These are phyloP conservation scores for Myotis vivesi DNA, from an alignment of 2,797 vertebrate species.

Conservation along the genomic window DNA sequence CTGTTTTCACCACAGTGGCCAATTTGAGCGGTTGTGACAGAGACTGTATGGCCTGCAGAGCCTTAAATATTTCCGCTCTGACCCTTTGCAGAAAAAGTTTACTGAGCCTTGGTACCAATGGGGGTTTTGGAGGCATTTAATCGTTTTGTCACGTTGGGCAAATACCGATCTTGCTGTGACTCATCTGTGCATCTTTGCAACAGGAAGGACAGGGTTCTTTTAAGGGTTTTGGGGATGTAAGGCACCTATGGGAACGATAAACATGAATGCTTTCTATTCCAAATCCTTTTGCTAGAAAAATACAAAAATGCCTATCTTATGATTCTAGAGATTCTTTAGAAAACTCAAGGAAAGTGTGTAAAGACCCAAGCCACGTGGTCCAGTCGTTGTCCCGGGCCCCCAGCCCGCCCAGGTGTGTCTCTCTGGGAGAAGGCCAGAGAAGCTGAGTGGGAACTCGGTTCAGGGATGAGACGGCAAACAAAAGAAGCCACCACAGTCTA, in stretches of 20 bases:
- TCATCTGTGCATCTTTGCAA: neutral
- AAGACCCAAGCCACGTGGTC: neutral
- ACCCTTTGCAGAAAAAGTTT: neutral
- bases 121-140: neutral
- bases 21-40: too few species aligned
- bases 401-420: accelerated
- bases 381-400: neutral
- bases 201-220: neutral
- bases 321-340: neutral
- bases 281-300: neutral
- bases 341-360: neutral
- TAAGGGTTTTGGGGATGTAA: neutral
- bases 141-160: neutral
- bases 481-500: slow-evolving; percentile 77
- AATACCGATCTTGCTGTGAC: neutral
- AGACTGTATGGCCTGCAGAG: accelerated
- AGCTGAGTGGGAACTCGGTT: accelerated
- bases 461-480: neutral
- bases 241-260: neutral
- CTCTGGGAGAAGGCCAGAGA: neutral
- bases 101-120: neutral
- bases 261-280: neutral
- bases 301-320: neutral
- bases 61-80: neutral
- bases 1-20: neutral